Base-by-base conservation (phyloP, 2,113 vertebrate species). In the Rhinopomastus cyanomelas region DNA sequence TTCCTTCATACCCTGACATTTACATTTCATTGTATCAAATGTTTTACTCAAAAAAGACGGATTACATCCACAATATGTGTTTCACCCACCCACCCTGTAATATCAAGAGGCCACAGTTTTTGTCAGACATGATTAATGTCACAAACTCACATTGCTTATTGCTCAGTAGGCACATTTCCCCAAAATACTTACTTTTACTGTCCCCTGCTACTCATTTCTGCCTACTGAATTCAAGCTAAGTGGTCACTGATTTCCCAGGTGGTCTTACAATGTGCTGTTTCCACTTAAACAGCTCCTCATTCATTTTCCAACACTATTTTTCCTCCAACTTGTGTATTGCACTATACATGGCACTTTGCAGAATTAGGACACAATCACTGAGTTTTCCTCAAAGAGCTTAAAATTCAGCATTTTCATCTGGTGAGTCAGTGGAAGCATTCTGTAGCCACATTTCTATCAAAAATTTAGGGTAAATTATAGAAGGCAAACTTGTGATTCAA, bases 111-210 rank as follows among this genome's bases (percentile, higher is more conserved):
- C 30, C 36, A 79, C 32, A 10, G 37, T 20, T 92, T 88, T 89
- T 93, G 59, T 89, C 65, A 88, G 44, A 64, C 8, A 23, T 51
- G 88, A 92, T 94, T 91, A 81, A 92, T 85, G 89, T 68, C 53
- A 89, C 76, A 68, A 65, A 57, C 12, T 75, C 56, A 12, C 16
- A 20, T 36, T 86, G 30, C 25, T 91, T 75, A 84, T 67, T 75
- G 62, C 85, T 91, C 80, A 86, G 76, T 30, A 81, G 49, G 61
- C 88, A 65, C 26, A 71, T 88, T 92, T 88, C 61, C 73, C 53
- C 17, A 39, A 68, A 83, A 92, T 65, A 65, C 46, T 78, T 89
- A 75, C 36, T 74, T 77, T 88, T 64, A n/a, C 68, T 65, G 12
- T 75, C 55, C 29, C 34, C 29, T 3, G 6, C 27, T 89, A 61